Base-by-base conservation (phyloP, 2,888 invertebrate genomes). In the Athripsodes cinereus region DNA sequence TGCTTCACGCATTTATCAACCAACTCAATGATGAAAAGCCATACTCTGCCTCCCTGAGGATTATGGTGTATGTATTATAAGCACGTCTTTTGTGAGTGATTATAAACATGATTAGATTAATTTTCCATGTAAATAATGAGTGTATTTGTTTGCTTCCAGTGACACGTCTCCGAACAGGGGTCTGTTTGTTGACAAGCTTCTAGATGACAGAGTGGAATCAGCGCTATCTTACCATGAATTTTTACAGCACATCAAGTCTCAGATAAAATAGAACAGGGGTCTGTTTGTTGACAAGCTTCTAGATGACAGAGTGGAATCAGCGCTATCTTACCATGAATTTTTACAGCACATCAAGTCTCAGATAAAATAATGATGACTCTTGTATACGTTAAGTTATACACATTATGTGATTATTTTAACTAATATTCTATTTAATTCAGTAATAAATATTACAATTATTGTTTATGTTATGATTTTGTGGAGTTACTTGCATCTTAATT, bases 211-310 rank as follows among this genome's bases (percentile, higher is more conserved):
- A 68, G 87, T 91, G 63, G 98, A 99, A 72, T 90, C 90, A 58
- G 88, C 93, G 55, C 87, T 96, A 77, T 95, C 96, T 66, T 98
- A 98, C 80, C 92, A 94, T 75, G 98, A 99, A 83, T 99, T 99
- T 79, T 81, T 99, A 73, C 96, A 98, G 76, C 95, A 96, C 79
- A 81, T 95, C 67, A 90, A 92, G 75, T 84, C 84, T 68, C 90
- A 92, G 81, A 86, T 94, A 75, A 93, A 93, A 83, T 93, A 88
- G 57, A 82, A 86, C 58, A 83, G 92, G 65, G 81, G 83, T 57
- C 72, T 86, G 66, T 96, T 99, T 77, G 86, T 90, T 62, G 92
- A 96, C 69, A 86, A 87, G 67, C 82, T 99, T 68, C 83, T 96
- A 51, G 98, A 99, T 74, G 99, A 99, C 76, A 82, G 96, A 68